A percentile compares a stretch with the other conserved stretches of the same genome.
Evolutionary conservation across 2,888 invertebrate genomes (phyloP).

Genomic region (Parochlus steinenii): DNA sequence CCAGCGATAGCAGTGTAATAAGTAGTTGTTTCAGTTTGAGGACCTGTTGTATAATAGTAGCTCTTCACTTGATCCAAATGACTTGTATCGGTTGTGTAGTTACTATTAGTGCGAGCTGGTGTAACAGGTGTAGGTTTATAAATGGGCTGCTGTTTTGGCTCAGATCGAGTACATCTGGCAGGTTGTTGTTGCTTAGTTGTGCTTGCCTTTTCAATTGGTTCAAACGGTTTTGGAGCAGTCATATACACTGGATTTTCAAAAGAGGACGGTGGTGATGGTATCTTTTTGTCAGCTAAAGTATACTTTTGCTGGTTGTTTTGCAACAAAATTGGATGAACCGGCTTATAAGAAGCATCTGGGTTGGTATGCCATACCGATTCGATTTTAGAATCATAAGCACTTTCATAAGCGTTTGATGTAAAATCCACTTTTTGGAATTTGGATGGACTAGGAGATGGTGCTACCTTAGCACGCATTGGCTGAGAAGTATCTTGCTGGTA

Average conservation of each 20-base stretch:
- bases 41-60: constrained; percentile 9
- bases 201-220: constrained; percentile 35
- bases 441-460: constrained; percentile 42
- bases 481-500: no score
- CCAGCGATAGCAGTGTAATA: constrained; percentile 39
- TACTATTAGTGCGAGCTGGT: constrained; percentile 39
- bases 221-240: constrained; percentile 33
- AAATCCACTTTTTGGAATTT: constrained; percentile 48
- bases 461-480: constrained; percentile 27
- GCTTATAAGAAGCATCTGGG: constrained; percentile 38
- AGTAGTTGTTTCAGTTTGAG: constrained; percentile 28
- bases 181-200: constrained; percentile 21
- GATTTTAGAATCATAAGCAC: constrained; percentile 48
- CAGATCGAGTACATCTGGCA: constrained; percentile 30
- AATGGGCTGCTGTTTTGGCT: constrained; percentile 26
- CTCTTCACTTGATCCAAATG: constrained; percentile 18
- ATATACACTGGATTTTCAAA: constrained; percentile 34
- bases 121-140: constrained; percentile 37
- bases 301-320: constrained; percentile 32
- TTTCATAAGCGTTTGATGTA: constrained; percentile 53
- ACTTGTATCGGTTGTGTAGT: constrained; percentile 37
- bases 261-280: constrained; percentile 40
- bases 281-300: constrained; percentile 29
- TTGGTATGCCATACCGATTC: constrained; percentile 41
- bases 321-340: constrained; percentile 39